Evolutionary conservation across 2,888 invertebrate genomes (phyloP), one percentile per base, ranked within the genome.

Genomic region (Drosophila histrio): DNA sequence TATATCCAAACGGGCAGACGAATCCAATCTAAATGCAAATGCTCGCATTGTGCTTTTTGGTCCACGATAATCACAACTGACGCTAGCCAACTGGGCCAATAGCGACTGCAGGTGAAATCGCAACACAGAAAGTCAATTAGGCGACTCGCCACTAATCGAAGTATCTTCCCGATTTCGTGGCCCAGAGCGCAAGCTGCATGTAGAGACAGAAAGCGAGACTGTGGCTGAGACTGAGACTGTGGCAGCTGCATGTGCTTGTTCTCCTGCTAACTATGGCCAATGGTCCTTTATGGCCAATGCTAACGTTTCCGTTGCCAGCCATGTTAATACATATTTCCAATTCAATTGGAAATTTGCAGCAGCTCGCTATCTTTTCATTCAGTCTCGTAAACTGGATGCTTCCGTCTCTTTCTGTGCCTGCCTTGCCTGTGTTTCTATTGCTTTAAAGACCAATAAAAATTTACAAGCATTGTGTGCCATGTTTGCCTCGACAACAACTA

Each of bases 1-100:
- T 56, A 63, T 56, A 46, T 47, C 63, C 64, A 44, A 88, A 59
- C 57, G 56, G 53, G 52, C 70, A 69, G 61, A 82, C 76, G 79
- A 84, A 84, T 88, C 78, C 84, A 84, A 84, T 84, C 84, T 84
- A 84, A 84, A 84, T 84, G 84, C 84, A 84, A 84, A 84, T 84
- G 85, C 59, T 87, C 67, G 63, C 72, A 63, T 66, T 78, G 61
- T 87, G 76, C 63, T 73, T 58, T 77, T 79, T 79, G 65, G 50
- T 72, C 52, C 67, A 68, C 47, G 34, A 43, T 44, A 76, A 53
- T 36, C 46, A 38, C 70, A 49, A n/a, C 39, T 30, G 52, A 52
- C 39, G 52, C 52, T 36, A 56, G 53, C 46, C 50, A 75, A 49
- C 28, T 63, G 61, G 26, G 19, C 24, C 21, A 52, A 8, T 39